phyloP scores from a whole-genome alignment of 2,797 vertebrate genomes.

The Prunella strophiata region DNA sequence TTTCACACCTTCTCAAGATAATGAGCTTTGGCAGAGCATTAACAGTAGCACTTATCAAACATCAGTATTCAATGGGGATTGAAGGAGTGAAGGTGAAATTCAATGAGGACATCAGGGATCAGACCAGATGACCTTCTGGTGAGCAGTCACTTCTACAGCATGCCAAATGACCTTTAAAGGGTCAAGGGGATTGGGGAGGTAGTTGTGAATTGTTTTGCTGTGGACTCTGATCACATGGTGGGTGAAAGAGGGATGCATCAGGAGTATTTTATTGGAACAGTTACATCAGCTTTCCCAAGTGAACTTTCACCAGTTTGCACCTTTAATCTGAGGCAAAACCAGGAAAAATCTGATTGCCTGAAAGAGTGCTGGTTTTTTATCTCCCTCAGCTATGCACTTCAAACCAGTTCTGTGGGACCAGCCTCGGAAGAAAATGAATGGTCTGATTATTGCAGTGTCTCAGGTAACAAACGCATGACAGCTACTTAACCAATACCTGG shows the following conservation, averaged over 20 bases:
- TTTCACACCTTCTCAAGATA: neutral
- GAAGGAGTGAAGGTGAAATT: neutral
- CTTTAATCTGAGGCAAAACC: conserved; percentile 18
- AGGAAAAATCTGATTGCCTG: neutral
- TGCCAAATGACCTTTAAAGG: neutral
- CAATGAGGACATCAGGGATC: neutral
- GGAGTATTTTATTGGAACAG: neutral
- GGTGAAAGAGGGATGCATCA: accelerated
- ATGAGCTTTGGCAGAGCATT: neutral
- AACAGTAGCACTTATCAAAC: neutral
- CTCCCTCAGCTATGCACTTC: conserved; percentile 27
- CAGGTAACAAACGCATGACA: conserved; percentile 61
- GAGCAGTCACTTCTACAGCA: neutral
- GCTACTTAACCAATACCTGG: conserved; percentile 62
- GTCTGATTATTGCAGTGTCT: conserved; percentile 31
- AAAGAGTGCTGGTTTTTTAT: neutral
- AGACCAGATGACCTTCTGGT: neutral
- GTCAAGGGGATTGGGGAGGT: neutral
- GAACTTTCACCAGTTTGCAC: neutral
- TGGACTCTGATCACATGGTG: accelerated
- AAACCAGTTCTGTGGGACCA: conserved; percentile 4
- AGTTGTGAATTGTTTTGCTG: neutral
- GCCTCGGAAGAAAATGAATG: conserved; percentile 64
- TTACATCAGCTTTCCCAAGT: neutral
- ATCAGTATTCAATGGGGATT: neutral